Conservation (phyloP, 2,113 vertebrate genomes). For the Serinus canaria region DNA sequence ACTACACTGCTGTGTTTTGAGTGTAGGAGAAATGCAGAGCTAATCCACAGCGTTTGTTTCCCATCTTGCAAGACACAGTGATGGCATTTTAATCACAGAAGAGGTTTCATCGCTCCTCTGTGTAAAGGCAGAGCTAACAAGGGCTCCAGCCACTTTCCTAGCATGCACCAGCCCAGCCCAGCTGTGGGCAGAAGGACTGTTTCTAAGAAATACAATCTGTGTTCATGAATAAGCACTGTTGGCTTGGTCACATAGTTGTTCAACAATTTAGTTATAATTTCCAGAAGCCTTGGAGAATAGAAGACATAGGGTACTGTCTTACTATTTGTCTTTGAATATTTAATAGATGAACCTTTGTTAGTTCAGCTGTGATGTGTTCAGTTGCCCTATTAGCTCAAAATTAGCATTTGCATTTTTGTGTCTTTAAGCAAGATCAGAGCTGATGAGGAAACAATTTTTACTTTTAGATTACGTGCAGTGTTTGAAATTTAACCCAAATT, state of each 20-base stretch:
- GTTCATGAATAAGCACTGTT: not conserved
- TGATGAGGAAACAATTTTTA: not conserved
- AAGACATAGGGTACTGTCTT: not conserved
- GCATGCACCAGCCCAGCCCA: not conserved
- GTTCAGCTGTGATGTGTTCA: not conserved
- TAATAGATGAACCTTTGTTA: constrained; percentile 29
- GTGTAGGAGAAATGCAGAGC: not conserved
- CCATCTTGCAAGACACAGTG: not conserved
- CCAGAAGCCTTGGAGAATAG: not conserved
- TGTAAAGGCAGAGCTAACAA: not conserved
- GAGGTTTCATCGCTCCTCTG: not conserved
- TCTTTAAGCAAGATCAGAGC: not conserved
- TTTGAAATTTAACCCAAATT: constrained; percentile 12
- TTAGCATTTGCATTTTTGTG: not conserved
- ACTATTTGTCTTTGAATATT: constrained; percentile 37
- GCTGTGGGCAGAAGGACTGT: not conserved
- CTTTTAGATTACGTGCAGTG: not conserved
- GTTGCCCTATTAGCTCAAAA: not conserved
- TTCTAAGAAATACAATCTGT: not conserved
- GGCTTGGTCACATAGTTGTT: not conserved
- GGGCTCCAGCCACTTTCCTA: not conserved
- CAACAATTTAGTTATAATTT: constrained; percentile 41
- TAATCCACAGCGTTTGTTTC: not conserved
- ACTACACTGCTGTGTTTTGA: not conserved
- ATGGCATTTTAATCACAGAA: not conserved